A percentile compares a stretch with the other conserved stretches of the same genome.
These are phyloP conservation scores for Umimayanthus chanpuru DNA, from an alignment of 92 coral and sea anemone species.

Conservation along the genomic window DNA sequence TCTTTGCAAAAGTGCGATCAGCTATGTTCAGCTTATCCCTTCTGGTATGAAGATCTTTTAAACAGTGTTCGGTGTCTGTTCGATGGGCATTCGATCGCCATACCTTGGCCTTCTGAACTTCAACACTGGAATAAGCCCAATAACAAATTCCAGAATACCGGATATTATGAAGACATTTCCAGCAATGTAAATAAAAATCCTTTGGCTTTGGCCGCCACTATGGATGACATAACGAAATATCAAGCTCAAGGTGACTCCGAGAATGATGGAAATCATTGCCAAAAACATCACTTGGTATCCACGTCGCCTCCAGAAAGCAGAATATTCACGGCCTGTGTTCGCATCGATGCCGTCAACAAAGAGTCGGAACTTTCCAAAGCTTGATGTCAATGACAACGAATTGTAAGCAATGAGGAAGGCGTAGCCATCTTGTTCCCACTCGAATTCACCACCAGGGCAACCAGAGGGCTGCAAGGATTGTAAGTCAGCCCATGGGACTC, in stretches of 20 bases:
- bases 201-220: background rate
- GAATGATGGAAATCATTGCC: conserved; percentile 60
- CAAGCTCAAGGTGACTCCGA: conserved; percentile 66
- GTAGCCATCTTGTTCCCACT: conserved; percentile 93
- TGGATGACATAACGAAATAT: conserved; percentile 63
- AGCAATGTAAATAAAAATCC: conserved; percentile 26
- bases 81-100: conserved; percentile 18
- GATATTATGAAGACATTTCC: conserved; percentile 62
- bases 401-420: conserved; percentile 78
- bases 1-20: too few relatives aligned
- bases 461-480: conserved; percentile 94
- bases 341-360: too few relatives aligned
- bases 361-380: conserved; percentile 79
- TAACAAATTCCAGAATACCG: conserved; percentile 57
- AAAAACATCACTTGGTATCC: conserved; percentile 73
- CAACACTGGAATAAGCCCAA: conserved; percentile 79
- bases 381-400: conserved; percentile 69
- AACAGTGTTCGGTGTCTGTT: too few relatives aligned
- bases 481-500: conserved; percentile 70
- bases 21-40: too few relatives aligned
- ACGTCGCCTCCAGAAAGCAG: conserved; percentile 87
- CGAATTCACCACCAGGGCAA: conserved; percentile 77
- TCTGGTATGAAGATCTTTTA: too few relatives aligned
- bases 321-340: conserved; percentile 87
- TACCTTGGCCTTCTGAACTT: conserved; percentile 62